phyloP scores from a whole-genome alignment of 2,888 invertebrate genomes.

The Troides helena region DNA sequence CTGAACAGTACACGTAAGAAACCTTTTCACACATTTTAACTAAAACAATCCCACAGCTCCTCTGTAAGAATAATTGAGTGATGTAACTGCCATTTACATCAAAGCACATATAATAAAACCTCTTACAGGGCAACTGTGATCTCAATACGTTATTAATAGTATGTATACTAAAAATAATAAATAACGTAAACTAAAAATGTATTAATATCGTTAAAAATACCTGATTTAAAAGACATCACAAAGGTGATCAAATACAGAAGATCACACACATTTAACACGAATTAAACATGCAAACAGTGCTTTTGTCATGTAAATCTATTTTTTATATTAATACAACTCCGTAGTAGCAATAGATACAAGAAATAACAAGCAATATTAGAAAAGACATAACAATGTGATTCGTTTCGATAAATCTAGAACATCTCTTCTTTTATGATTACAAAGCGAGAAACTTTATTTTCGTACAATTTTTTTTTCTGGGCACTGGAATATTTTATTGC shows the following conservation, averaged over 20 bases:
- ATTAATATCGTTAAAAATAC: too few relatives aligned
- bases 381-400: slow-evolving; percentile 39
- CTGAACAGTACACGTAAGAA: neutral
- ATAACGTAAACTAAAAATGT: too few relatives aligned
- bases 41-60: slow-evolving; percentile 62
- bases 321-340: slow-evolving; percentile 29
- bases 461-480: slow-evolving; percentile 3
- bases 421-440: slow-evolving; percentile 30
- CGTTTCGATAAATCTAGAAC: slow-evolving; percentile 56
- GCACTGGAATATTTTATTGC: neutral
- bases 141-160: slow-evolving; percentile 26
- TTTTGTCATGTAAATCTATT: slow-evolving; percentile 8
- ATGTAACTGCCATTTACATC: slow-evolving; percentile 71
- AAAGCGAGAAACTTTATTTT: slow-evolving; percentile 1
- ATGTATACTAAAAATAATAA: neutral
- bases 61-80: slow-evolving; percentile 70
- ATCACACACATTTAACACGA: slow-evolving; percentile 32
- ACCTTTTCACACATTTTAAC: slow-evolving; percentile 17
- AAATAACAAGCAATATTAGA: slow-evolving; percentile 35
- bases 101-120: slow-evolving; percentile 34
- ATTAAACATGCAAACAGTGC: slow-evolving; percentile 26
- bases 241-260: slow-evolving; percentile 16
- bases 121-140: slow-evolving; percentile 77
- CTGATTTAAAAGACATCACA: neutral
- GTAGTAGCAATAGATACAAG: slow-evolving; percentile 12